Evolutionary conservation across 2,113 vertebrate genomes (phyloP).

Genomic region (Lates calcarifer): DNA sequence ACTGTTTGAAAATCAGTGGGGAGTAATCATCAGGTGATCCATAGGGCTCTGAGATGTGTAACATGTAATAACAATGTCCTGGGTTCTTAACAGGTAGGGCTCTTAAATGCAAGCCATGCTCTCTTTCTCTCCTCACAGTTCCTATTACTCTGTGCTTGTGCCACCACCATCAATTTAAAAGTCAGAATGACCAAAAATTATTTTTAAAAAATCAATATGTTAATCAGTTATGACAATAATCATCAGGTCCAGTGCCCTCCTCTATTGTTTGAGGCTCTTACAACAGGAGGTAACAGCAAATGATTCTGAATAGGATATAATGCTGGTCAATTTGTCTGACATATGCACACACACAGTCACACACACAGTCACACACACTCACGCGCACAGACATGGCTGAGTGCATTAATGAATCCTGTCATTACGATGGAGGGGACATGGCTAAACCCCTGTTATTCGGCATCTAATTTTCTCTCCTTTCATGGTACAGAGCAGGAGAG

Average conservation of each 20-base stretch:
- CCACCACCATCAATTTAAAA: neutral
- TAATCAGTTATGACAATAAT: neutral
- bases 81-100: neutral
- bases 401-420: conserved; percentile 75
- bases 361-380: conserved; percentile 17
- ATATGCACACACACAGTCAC: conserved; percentile 12
- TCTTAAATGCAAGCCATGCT: neutral
- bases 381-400: conserved; percentile 12
- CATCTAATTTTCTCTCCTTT: conserved; percentile 70
- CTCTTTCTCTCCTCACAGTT: neutral
- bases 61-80: neutral
- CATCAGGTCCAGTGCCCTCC: neutral
- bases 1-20: no score
- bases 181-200: neutral
- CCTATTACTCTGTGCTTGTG: neutral
- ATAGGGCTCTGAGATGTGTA: neutral
- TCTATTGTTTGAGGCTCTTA: conserved; percentile 30
- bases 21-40: neutral
- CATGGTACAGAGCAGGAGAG: conserved; percentile 46
- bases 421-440: conserved; percentile 63
- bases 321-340: conserved; percentile 24
- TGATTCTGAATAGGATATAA: conserved; percentile 30
- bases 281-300: conserved; percentile 25
- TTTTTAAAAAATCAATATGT: neutral
- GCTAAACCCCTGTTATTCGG: conserved; percentile 64